Evolutionary conservation across 1,140 invertebrate species (phyloP).

Genomic region (Hesperophylax magnus): DNA sequence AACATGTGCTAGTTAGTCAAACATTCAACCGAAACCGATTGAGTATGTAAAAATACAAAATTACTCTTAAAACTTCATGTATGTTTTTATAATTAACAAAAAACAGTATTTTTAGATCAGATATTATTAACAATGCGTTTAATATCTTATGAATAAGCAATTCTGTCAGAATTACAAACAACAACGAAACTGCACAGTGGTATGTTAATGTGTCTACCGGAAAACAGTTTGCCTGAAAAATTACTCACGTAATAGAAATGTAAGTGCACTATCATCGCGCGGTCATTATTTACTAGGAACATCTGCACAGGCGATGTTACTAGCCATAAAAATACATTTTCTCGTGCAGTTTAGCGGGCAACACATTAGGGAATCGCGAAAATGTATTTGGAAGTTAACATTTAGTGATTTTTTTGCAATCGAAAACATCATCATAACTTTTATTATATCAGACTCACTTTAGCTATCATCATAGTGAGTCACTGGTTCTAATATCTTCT

Average conservation of each 20-base stretch:
- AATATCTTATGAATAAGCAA: constrained; percentile 3
- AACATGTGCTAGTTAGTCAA: no score
- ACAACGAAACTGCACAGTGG: background rate
- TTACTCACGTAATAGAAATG: background rate
- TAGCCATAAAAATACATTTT: constrained; percentile 17
- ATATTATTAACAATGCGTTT: background rate
- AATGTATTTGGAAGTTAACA: no score
- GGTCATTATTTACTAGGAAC: constrained; percentile 33
- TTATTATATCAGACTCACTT: background rate
- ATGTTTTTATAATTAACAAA: no score
- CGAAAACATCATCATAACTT: background rate
- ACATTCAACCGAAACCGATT: no score
- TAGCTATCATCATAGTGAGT: constrained; percentile 3
- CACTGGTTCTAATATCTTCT: background rate
- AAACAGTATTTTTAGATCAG: no score
- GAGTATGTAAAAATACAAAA: no score
- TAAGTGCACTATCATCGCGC: constrained; percentile 37
- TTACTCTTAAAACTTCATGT: no score
- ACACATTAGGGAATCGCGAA: no score
- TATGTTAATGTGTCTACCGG: background rate
- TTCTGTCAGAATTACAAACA: background rate
- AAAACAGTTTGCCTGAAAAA: background rate
- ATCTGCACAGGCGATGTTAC: constrained; percentile 32
- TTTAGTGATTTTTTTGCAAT: no score
- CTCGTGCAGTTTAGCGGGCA: background rate